Base-by-base conservation (phyloP, 2,888 invertebrate species). In the Trisateles emortualis region DNA sequence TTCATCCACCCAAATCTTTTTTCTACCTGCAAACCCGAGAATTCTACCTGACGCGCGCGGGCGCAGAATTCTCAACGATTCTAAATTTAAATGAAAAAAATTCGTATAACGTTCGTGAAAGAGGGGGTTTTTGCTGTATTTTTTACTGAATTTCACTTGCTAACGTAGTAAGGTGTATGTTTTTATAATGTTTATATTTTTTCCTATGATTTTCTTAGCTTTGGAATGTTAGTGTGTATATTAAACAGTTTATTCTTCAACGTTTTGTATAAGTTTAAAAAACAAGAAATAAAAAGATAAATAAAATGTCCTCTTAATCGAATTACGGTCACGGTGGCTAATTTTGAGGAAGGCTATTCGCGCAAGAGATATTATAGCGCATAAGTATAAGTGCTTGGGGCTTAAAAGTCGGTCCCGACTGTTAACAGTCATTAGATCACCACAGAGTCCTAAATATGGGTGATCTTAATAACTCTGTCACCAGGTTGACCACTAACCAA, bases 21-120 rank as follows among this genome's bases (percentile, higher is more conserved):
- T 92, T 91, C 90, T 92, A 92, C 92, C 92, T 92, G 92, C 88
- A 81, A 89, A 87, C 90, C 88, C 72, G 80, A 84, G 77, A 70
- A 16, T 72, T 81, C 85, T 92, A 91, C 91, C 91, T 91, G 92
- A 69, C 59, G 66, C 78, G 86, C 84, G 64, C 71, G 52, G 72
- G 86, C 92, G 92, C 91, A 90, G 90, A 90, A 79, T 88, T 83
- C 74, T 51, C 52, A 83, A 78, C 83, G 77, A 83, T 83, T 83
- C 83, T 78, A 68, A 83, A 65, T 76, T 78, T 79, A 64, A 81
- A 76, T 52, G 72, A 83, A 86, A 87, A n/a, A 84, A 84, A 79
- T 73, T 77, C 76, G 74, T 77, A 75, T 76, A 65, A 58, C 56
- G 42, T 77, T 56, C 43, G 40, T 77, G 74, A 75, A 59, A 80